Evolutionary conservation across 2,888 invertebrate species (phyloP), one percentile per base, ranked within the genome.

Genomic region (Sarcophaga subvicina): DNA sequence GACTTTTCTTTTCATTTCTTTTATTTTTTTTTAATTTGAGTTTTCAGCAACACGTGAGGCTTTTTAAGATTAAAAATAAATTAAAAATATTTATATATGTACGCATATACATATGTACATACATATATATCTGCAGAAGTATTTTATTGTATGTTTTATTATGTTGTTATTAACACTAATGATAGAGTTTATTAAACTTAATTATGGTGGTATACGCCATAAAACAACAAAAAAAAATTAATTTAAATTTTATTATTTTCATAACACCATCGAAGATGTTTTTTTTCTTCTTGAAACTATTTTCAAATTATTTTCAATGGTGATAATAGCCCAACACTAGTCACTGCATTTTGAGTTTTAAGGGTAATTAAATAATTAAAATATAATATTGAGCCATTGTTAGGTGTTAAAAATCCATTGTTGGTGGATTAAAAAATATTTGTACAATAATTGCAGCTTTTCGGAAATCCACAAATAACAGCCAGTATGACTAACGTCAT

Each of bases 101-200:
- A 37, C 2, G 37, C 10, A 37, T 37, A 37, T 37, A 37, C 27
- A 27, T 27, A 27, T 27, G 27, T 27, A 5, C 4, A 5, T 37
- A 37, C 6, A 6, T 37, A 37, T 37, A 6, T 37, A 37, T 27
- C 27, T 27, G 27, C 27, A 4, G 5, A 27, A 27, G 27, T 25
- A 27, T 27, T 27, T 4, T 37, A 37, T 37, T 37, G 37, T 37
- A 37, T 37, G 37, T 37, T 37, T 37, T 37, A 37, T 37, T 37
- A 37, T 37, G 37, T 37, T 37, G 37, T 37, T 37, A 37, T 37
- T 37, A 37, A 37, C 37, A 37, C 37, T 25, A 75, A 69, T 75
- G 47, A 75, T 76, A 62, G 59, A 27, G 73, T 73, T 77, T 72
- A 64, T 69, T 72, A 69, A 71, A 76, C 63, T 12, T 77, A 73